These are phyloP conservation scores for Molorchus minor DNA, from an alignment of 2,888 invertebrate genomes.

Conservation along the genomic window DNA sequence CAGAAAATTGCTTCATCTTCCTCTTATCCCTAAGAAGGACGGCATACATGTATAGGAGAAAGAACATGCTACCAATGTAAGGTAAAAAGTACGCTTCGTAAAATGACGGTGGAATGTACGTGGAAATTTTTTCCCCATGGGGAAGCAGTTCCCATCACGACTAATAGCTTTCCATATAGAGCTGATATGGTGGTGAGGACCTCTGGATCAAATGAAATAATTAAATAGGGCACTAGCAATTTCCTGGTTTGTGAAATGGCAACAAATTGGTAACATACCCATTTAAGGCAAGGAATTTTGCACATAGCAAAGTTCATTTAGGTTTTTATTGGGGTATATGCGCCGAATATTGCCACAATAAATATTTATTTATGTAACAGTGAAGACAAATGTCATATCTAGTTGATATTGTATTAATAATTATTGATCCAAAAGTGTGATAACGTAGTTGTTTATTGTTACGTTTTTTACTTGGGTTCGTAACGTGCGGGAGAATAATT, in stretches of 20 bases:
- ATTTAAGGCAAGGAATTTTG: too few relatives aligned
- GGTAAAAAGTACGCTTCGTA: slow-evolving; percentile 86
- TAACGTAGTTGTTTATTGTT: too few relatives aligned
- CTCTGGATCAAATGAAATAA: slow-evolving; percentile 60
- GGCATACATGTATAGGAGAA: slow-evolving; percentile 73
- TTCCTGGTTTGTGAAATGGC: not conserved
- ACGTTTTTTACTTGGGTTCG: too few relatives aligned
- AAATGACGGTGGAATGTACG: slow-evolving; percentile 92
- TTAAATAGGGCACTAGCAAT: not conserved
- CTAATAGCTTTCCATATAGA: slow-evolving; percentile 90
- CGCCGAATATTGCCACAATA: too few relatives aligned
- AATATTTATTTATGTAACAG: too few relatives aligned
- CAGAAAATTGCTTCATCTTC: slow-evolving; percentile 53
- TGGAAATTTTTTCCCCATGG: slow-evolving; percentile 94
- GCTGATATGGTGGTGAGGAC: slow-evolving; percentile 92
- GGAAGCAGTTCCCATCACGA: slow-evolving; percentile 94
- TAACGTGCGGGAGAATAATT: too few relatives aligned
- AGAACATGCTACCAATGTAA: slow-evolving; percentile 76
- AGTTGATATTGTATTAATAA: too few relatives aligned
- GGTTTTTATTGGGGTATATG: too few relatives aligned
- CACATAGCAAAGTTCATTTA: too few relatives aligned
- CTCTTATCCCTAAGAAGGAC: slow-evolving; percentile 72
- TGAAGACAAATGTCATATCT: too few relatives aligned
- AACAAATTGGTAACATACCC: not conserved
- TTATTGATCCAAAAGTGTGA: too few relatives aligned